A percentile compares a stretch with the other conserved stretches of the same genome.
Conservation (phyloP, 2,113 vertebrate genomes). For the Delphinus delphis region DNA sequence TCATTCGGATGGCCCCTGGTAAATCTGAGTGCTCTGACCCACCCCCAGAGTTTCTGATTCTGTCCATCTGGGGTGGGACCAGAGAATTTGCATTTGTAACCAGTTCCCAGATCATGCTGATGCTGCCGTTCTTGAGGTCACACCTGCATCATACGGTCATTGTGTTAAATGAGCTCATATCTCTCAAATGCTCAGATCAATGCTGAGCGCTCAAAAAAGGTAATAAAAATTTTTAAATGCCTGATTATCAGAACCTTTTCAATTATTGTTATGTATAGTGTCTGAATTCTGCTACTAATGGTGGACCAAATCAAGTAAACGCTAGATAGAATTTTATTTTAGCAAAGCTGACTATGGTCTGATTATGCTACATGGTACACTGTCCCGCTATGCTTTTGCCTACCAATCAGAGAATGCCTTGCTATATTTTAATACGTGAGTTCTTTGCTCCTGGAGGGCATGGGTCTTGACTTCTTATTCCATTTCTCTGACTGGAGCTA, state of each 20-base stretch:
- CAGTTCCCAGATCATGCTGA: background rate
- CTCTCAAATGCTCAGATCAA: background rate
- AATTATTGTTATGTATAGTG: background rate
- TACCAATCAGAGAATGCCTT: background rate
- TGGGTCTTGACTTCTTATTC: background rate
- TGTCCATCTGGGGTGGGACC: background rate
- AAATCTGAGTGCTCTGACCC: background rate
- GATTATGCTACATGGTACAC: rapidly evolving
- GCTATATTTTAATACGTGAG: background rate
- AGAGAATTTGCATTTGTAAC: background rate
- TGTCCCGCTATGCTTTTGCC: background rate
- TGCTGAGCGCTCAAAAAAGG: background rate
- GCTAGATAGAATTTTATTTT: background rate
- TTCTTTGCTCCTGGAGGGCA: background rate
- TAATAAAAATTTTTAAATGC: background rate
- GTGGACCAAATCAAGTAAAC: background rate
- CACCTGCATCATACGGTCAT: background rate
- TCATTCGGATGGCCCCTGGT: background rate
- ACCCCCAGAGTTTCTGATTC: background rate
- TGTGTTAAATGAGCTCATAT: background rate
- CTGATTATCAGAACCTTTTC: background rate
- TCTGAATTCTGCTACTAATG: background rate
- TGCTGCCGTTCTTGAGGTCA: background rate
- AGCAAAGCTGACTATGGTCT: background rate
- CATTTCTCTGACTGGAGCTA: background rate